phyloP scores from a whole-genome alignment of 2,797 vertebrate genomes.

The Trichosurus vulpecula region DNA sequence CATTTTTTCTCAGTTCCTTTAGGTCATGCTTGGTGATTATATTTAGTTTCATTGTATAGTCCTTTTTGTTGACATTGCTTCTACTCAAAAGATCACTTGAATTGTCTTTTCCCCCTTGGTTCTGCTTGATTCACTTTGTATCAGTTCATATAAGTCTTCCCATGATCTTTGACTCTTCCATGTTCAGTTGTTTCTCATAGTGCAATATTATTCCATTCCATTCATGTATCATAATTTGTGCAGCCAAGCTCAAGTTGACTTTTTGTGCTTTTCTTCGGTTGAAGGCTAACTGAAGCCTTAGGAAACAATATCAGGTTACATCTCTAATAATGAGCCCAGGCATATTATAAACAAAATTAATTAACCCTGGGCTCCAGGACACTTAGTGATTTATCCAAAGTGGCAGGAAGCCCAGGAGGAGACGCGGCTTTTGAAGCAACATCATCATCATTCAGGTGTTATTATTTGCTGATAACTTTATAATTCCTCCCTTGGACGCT shows the following conservation, averaged over 20 bases:
- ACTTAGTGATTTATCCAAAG: background rate
- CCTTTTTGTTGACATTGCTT: background rate
- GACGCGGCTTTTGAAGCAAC: background rate
- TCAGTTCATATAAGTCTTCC: background rate
- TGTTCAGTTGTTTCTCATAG: background rate
- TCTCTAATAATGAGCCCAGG: background rate
- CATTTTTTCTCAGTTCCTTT: background rate
- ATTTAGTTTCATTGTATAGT: background rate
- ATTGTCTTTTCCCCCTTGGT: background rate
- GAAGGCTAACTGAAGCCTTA: background rate
- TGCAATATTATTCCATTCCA: background rate
- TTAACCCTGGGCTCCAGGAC: background rate
- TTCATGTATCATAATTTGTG: background rate
- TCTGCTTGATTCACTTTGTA: background rate
- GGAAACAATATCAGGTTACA: background rate
- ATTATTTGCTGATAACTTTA: background rate
- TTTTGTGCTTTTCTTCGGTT: background rate
- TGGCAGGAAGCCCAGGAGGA: background rate
- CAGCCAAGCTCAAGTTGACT: background rate
- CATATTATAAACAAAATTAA: background rate
- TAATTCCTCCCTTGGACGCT: background rate
- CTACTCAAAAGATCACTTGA: background rate
- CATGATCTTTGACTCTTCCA: background rate
- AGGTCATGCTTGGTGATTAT: background rate
- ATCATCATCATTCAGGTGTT: background rate